Base-by-base conservation (phyloP, 2,888 invertebrate species). In the Auanema sp. region DNA sequence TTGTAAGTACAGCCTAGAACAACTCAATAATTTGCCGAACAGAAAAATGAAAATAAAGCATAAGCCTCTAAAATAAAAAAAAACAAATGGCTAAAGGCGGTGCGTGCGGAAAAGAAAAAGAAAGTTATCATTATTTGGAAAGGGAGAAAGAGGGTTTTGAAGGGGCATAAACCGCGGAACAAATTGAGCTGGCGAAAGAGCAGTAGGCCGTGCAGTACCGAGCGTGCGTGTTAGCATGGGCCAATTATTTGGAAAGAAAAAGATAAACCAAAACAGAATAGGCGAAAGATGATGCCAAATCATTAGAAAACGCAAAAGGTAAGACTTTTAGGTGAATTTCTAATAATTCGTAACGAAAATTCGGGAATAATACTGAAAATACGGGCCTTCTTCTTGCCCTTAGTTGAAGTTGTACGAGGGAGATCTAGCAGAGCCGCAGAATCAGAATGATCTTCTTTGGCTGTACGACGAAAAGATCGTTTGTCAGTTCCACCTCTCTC, bases 1-100 rank as follows among this genome's bases (percentile, higher is more conserved):
- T 85, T 54, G 86, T 83, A 55, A 85, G 67, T 10, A 69, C 67
- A 44, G 84, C 80, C 83, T 85, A 52, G 50, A 60, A 61, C 1
- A 25, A 33, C 4, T 33, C 41, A 11, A 47, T 47, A 8, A 47
- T 47, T 8, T 47, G 8, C 23, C 5, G 18, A 47, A 47, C 16
- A 47, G 8, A 18, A 5, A 47, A 47, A 21, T 18, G 21, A 47
- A 47, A 47, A 47, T 47, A 16, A 43, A 47, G 16, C 47, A 47
- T 18, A 47, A 47, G 21, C 23, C 16, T 47, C 47, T 16, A 47
- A 18, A 47, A 47, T 47, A 18, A 18, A 47, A 16, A 47, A 47
- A 47, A 47, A 47, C 23, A 2, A 21, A 47, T 47, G 21, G 16
- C 23, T 47, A 18, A 18, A 21, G 21, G 2, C 23, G 47, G 11